phyloP scores from a whole-genome alignment of 2,797 vertebrate genomes.

The Danio jaintianensis region DNA sequence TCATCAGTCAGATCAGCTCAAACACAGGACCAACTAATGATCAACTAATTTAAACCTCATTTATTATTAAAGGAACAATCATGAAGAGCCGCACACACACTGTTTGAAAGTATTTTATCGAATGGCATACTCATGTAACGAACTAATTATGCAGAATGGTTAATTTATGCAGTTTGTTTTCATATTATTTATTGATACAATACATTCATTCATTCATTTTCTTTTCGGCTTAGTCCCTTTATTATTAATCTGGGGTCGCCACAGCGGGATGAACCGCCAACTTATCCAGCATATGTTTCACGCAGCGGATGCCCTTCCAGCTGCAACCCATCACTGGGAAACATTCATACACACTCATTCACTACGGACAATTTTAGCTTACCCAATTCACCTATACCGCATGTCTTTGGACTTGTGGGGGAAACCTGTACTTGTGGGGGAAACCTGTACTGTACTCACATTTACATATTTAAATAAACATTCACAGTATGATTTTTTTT shows the following conservation, averaged over 20 bases:
- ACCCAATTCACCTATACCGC: no score
- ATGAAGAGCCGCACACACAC: neutral
- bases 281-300: no score
- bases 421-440: no score
- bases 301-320: no score
- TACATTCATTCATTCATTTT: no score
- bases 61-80: neutral
- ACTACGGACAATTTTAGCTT: no score
- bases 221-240: no score
- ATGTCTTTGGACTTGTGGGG: no score
- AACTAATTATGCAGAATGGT: neutral
- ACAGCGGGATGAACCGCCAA: no score
- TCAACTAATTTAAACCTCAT: neutral
- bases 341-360: no score
- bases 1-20: slow-evolving; percentile 18
- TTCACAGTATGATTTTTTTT: neutral
- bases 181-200: neutral
- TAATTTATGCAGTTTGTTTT: neutral
- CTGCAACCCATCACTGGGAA: no score
- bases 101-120: neutral
- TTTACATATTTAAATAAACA: neutral
- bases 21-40: slow-evolving; percentile 27
- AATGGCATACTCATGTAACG: neutral
- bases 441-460: neutral
- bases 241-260: no score